Conservation (phyloP, 2,113 vertebrate species). For the Crypturellus undulatus region DNA sequence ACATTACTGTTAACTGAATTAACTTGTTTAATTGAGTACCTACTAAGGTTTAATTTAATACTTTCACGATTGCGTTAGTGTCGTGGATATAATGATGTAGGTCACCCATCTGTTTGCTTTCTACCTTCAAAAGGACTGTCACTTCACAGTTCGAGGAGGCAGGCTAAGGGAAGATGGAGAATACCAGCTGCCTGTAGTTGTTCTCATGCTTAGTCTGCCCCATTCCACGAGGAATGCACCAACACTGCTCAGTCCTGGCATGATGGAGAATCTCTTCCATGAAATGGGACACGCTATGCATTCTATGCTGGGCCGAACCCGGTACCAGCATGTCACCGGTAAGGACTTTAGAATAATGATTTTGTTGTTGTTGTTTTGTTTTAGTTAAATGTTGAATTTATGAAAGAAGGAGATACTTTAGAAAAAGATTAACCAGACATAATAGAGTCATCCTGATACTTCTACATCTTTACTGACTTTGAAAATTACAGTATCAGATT, state of each 20-base stretch:
- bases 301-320: slow-evolving; percentile 96
- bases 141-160: slow-evolving; percentile 96
- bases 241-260: slow-evolving; percentile 89
- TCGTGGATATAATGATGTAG: neutral
- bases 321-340: slow-evolving; percentile 97
- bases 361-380: neutral
- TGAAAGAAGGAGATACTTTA: neutral
- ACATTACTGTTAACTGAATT: neutral
- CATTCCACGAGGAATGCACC: slow-evolving; percentile 81
- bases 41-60: neutral
- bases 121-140: slow-evolving; percentile 87
- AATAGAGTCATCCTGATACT: neutral
- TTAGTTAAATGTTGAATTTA: neutral
- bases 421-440: neutral
- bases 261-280: slow-evolving; percentile 99
- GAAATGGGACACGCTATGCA: slow-evolving; percentile 99
- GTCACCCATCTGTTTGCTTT: neutral
- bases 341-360: neutral
- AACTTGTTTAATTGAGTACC: neutral
- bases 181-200: slow-evolving; percentile 96
- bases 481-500: neutral
- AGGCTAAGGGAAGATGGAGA: slow-evolving; percentile 84
- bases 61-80: neutral
- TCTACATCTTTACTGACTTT: neutral
- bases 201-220: slow-evolving; percentile 94